Base-by-base conservation (phyloP, 2,888 invertebrate species). In the Plebejus melissa region DNA sequence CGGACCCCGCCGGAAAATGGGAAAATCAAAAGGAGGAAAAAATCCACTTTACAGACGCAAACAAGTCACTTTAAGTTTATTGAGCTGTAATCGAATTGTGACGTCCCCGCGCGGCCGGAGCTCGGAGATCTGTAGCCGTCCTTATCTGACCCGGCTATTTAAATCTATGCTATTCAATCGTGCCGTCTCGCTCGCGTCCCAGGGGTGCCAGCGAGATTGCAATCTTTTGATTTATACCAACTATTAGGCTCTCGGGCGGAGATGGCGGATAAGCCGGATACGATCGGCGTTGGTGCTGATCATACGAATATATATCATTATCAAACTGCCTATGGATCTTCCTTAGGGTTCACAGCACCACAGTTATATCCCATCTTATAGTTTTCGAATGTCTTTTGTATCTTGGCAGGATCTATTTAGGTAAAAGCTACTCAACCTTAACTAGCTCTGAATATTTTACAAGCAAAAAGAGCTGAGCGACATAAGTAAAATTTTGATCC, bases 211-310 rank as follows among this genome's bases (percentile, higher is more conserved):
- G 86, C 85, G 89, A 92, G 93, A 93, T 93, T 92, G 93, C 92
- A 92, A 93, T 93, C 93, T 93, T 93, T 93, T 93, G 93, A 93
- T 93, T 93, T 93, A 93, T 93, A 91, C 90, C 91, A 91, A 93
- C 93, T 93, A 93, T 93, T 93, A 93, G 93, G 88, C 90, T 87
- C 88, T 91, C 88, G 88, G 91, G 92, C 90, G 87, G 87, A 88
- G 90, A 91, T 92, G 80, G 80, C 81, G 86, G 93, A 92, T 93
- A 93, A 90, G 86, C 82, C 80, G 85, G 88, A 88, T 90, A 90
- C 89, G 85, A 90, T 90, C 89, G 85, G 88, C 86, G 86, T 88
- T 88, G 86, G 87, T 88, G 88, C 90, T 90, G 88, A 90, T 91
- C 89, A 90, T 87, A 90, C 85, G 87, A 88, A 89, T 87, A 87